phyloP scores from a whole-genome alignment of 1,140 invertebrate genomes.

The Olivierus martensii region DNA sequence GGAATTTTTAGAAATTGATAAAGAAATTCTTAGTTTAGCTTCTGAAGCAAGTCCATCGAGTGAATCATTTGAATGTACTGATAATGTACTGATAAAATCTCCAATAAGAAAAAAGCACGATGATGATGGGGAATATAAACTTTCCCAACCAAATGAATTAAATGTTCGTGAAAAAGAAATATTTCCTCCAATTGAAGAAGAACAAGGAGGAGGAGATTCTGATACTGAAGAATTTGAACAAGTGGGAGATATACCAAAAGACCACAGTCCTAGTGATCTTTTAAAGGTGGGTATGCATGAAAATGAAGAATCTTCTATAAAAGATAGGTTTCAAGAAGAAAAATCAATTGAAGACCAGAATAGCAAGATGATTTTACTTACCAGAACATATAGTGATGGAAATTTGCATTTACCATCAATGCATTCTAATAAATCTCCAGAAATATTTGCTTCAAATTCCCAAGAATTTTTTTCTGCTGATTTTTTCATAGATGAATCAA shows the following conservation, averaged over 20 bases:
- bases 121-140: no score
- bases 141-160: no score
- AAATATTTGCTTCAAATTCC: background rate
- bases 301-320: background rate
- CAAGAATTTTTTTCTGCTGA: constrained; percentile 58
- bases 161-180: background rate
- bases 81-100: no score
- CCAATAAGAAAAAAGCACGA: no score
- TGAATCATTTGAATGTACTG: background rate
- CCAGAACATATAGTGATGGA: background rate
- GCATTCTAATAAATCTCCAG: background rate
- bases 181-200: constrained; percentile 1
- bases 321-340: background rate
- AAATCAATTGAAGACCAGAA: background rate
- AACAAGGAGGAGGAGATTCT: constrained; percentile 38
- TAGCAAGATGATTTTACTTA: background rate
- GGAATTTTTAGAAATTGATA: no score
- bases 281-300: background rate
- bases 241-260: constrained; percentile 31
- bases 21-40: no score
- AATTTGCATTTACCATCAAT: background rate
- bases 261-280: background rate
- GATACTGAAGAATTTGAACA: constrained; percentile 72
- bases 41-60: background rate
- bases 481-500: constrained; percentile 73